These are phyloP conservation scores for Monochamus alternatus DNA, from an alignment of 2,888 invertebrate genomes.

Conservation along the genomic window DNA sequence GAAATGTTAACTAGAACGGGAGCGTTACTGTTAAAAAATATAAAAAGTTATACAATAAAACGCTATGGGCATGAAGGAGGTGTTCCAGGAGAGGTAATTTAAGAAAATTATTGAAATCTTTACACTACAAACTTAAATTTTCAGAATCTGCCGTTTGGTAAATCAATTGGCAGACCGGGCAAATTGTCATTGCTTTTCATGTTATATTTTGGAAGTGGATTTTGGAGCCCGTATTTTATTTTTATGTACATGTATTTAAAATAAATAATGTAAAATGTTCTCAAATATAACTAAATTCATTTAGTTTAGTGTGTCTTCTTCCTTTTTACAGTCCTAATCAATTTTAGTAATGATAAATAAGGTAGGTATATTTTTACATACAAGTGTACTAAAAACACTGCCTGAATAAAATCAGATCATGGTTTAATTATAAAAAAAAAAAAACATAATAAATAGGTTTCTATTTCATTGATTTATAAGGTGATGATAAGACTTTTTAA, in stretches of 20 bases:
- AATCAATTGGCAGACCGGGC: conserved; percentile 77
- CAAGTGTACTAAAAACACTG: too few species aligned
- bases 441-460: too few species aligned
- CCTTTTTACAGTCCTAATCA: too few species aligned
- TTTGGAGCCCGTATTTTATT: conserved; percentile 81
- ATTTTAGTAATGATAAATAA: too few species aligned
- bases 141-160: conserved; percentile 83
- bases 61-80: conserved; percentile 62
- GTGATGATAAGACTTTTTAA: too few species aligned
- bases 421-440: too few species aligned
- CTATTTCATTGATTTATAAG: too few species aligned
- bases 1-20: conserved; percentile 25
- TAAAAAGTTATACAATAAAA: background rate
- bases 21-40: conserved; percentile 20
- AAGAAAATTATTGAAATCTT: background rate
- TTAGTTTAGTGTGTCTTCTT: too few species aligned
- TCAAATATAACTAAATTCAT: background rate
- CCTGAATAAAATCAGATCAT: too few species aligned
- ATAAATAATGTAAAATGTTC: conserved; percentile 37
- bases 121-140: conserved; percentile 17
- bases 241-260: conserved; percentile 80
- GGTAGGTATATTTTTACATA: too few species aligned
- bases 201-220: conserved; percentile 80
- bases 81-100: conserved; percentile 70
- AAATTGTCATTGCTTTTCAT: conserved; percentile 79